Conservation (phyloP, 2,113 vertebrate genomes). For the Riparia riparia region DNA sequence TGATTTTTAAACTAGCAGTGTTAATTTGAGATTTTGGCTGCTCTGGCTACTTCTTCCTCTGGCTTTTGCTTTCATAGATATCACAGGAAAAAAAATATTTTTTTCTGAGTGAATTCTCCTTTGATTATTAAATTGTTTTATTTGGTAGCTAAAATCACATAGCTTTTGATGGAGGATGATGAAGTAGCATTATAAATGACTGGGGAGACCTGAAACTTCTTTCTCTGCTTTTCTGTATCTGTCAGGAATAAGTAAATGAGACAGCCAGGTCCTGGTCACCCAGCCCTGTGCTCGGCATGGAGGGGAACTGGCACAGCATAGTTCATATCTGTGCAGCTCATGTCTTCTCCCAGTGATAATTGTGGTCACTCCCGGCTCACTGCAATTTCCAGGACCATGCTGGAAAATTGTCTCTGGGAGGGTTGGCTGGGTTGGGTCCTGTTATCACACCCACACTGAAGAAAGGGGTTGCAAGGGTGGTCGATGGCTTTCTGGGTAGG, state of each 20-base stretch:
- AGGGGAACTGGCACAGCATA: not conserved
- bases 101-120: not conserved
- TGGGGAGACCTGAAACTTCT: not conserved
- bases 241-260: not conserved
- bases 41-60: not conserved
- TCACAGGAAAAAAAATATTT: not conserved
- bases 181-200: not conserved
- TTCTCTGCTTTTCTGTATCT: not conserved
- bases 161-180: not conserved
- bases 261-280: not conserved
- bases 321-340: not conserved
- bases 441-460: not conserved
- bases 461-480: not conserved
- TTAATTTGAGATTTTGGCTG: not conserved
- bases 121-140: not conserved
- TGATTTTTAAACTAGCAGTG: not conserved
- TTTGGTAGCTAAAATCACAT: not conserved
- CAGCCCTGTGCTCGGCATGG: fast-evolving
- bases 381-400: not conserved
- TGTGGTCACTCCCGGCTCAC: not conserved
- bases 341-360: not conserved
- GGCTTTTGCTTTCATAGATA: not conserved
- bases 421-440: not conserved
- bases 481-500: not conserved
- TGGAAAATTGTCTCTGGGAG: not conserved